Evolutionary conservation across 1,140 invertebrate genomes (phyloP).

Genomic region (Trachymyrmex septentrionalis): DNA sequence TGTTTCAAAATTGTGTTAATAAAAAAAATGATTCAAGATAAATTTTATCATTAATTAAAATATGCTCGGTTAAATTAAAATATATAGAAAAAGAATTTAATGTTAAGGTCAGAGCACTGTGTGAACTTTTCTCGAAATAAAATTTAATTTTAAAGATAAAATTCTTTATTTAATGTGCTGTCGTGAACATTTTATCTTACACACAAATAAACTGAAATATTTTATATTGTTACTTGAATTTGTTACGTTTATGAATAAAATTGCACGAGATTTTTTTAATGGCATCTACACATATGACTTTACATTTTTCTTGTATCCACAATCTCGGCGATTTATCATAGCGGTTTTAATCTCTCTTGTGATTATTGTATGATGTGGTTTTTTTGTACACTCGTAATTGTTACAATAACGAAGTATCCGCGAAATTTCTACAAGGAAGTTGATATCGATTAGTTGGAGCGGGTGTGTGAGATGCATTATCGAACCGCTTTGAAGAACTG

Average conservation of each 20-base stretch:
- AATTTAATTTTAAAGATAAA: neutral
- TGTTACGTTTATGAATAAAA: neutral
- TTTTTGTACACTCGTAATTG: neutral
- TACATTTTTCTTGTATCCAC: neutral
- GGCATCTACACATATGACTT: neutral
- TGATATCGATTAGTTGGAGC: slow-evolving; percentile 44
- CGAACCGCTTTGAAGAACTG: slow-evolving; percentile 48
- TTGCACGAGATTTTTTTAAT: neutral
- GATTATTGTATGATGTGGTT: neutral
- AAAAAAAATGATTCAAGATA: slow-evolving; percentile 16
- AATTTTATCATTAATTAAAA: slow-evolving; percentile 22
- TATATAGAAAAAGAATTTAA: neutral
- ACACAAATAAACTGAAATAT: neutral
- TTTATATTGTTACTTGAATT: neutral
- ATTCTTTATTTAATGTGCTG: neutral
- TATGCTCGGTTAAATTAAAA: neutral
- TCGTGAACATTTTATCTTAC: neutral
- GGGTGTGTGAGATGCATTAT: slow-evolving; percentile 45
- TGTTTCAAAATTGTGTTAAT: neutral
- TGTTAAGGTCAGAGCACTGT: neutral
- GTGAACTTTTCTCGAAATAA: neutral
- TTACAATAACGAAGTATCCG: slow-evolving; percentile 25
- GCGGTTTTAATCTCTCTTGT: neutral
- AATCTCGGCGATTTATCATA: neutral
- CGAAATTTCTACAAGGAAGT: slow-evolving; percentile 1